phyloP scores from a whole-genome alignment of 2,888 invertebrate species.

The Bimastos eiseni region DNA sequence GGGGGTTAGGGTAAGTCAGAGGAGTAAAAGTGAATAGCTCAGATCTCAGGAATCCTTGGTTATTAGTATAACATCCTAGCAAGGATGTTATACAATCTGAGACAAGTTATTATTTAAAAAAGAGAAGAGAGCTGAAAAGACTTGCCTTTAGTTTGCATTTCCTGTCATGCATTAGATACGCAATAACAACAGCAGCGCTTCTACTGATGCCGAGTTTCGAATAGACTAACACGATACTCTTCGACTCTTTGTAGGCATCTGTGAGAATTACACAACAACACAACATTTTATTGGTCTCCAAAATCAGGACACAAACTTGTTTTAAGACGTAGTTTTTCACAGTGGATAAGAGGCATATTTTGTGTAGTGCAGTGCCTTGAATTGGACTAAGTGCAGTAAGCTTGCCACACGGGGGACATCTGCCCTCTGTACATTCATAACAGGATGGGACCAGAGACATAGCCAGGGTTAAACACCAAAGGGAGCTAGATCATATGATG shows the following conservation, averaged over 20 bases:
- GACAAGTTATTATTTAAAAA: not conserved
- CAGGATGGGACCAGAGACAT: too few species aligned
- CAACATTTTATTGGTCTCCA: not conserved
- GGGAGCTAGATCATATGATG: too few species aligned
- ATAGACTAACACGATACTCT: slow-evolving; percentile 55
- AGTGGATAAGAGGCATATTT: not conserved
- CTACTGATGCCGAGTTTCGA: slow-evolving; percentile 57
- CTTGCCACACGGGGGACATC: too few species aligned
- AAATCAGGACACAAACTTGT: not conserved
- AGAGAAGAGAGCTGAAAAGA: not conserved
- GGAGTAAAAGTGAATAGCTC: too few species aligned
- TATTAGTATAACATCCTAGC: too few species aligned
- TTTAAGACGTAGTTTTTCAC: not conserved
- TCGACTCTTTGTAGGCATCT: slow-evolving; percentile 44
- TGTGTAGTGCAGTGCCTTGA: not conserved
- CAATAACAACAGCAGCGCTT: slow-evolving; percentile 54
- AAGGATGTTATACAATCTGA: too few species aligned
- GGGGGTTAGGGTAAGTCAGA: too few species aligned
- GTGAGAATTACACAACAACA: not conserved
- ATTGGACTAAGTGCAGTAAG: too few species aligned
- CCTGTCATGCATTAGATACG: slow-evolving; percentile 54
- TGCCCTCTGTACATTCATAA: too few species aligned
- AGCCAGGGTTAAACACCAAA: too few species aligned
- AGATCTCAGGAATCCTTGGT: too few species aligned
- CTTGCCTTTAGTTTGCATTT: slow-evolving; percentile 7